Evolutionary conservation across 2,888 invertebrate species (phyloP).

Genomic region (Rugalucina vietnamica): DNA sequence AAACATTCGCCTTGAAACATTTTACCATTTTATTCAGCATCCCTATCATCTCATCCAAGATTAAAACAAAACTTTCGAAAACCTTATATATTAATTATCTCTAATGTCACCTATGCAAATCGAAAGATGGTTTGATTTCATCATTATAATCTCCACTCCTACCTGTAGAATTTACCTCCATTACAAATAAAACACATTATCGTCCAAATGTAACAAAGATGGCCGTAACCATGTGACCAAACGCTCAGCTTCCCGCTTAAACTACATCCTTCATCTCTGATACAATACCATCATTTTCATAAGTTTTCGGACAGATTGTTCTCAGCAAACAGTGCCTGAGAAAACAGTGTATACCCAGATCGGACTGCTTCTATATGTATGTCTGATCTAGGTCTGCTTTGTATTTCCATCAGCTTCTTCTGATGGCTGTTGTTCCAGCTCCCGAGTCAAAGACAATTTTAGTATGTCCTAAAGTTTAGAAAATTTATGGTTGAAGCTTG

Average conservation of each 20-base stretch:
- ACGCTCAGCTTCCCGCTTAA: background rate
- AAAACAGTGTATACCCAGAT: no score
- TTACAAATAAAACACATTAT: no score
- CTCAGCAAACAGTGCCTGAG: no score
- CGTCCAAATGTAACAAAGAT: background rate
- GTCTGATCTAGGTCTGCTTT: no score
- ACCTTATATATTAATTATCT: background rate
- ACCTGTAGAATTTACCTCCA: background rate
- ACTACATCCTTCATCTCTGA: background rate
- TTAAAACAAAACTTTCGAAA: background rate
- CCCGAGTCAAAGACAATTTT: no score
- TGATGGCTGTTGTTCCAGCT: no score
- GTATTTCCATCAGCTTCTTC: no score
- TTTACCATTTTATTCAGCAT: background rate
- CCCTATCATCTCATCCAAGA: background rate
- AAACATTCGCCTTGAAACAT: background rate
- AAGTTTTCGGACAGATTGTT: no score
- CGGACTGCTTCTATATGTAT: no score
- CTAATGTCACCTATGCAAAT: background rate
- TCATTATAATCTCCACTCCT: background rate
- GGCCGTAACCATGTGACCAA: constrained; percentile 1
- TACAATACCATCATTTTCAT: background rate
- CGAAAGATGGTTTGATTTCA: background rate
- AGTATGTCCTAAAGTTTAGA: no score
- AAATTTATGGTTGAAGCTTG: no score